These are phyloP conservation scores for Wasmannia auropunctata DNA, from an alignment of 1,140 invertebrate genomes.

Conservation along the genomic window DNA sequence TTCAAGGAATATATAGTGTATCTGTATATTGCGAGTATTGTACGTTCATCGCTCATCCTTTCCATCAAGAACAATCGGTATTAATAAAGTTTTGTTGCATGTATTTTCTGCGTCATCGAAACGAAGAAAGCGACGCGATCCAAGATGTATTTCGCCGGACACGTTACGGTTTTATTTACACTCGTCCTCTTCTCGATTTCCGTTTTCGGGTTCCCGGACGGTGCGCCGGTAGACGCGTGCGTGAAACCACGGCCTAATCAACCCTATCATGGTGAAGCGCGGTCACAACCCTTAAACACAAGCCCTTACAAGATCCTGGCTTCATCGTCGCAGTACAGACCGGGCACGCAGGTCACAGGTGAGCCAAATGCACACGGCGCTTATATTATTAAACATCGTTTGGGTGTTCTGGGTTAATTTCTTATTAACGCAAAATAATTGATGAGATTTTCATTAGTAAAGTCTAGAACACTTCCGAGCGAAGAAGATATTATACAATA, in stretches of 20 bases:
- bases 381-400: not conserved
- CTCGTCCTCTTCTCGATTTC: conserved; percentile 51
- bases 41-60: not conserved
- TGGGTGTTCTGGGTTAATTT: not conserved
- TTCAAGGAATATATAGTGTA: not conserved
- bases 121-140: not conserved
- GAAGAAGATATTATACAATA: not conserved
- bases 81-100: conserved; percentile 7
- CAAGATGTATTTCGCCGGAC: conserved; percentile 35
- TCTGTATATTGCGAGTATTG: not conserved
- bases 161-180: not conserved
- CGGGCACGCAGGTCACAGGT: conserved; percentile 89
- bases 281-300: conserved; percentile 87
- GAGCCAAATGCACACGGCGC: conserved; percentile 7
- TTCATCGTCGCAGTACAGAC: conserved; percentile 87
- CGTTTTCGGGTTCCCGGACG: conserved; percentile 88
- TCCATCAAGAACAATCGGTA: not conserved
- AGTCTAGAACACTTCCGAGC: not conserved
- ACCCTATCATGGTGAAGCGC: conserved; percentile 90
- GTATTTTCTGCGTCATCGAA: not conserved
- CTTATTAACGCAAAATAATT: not conserved
- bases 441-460: not conserved
- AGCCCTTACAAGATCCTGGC: conserved; percentile 89
- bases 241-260: conserved; percentile 90
- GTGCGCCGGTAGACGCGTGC: conserved; percentile 91